These are phyloP conservation scores for Orgyia antiqua DNA, from an alignment of 2,888 invertebrate genomes.

Conservation along the genomic window DNA sequence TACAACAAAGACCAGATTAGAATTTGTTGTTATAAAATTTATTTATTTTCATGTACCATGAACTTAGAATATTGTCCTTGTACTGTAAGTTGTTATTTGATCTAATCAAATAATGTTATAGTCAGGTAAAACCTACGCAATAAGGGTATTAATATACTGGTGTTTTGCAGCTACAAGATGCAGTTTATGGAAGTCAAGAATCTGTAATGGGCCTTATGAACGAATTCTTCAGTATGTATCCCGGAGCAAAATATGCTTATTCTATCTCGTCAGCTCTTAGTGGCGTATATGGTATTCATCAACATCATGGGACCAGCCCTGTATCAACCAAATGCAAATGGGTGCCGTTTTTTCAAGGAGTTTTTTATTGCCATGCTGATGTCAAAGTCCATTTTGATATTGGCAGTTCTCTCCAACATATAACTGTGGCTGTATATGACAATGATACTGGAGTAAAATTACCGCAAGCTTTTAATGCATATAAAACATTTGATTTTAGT, in stretches of 20 bases:
- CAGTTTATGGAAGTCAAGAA: constrained; percentile 53
- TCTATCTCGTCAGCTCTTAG: constrained; percentile 56
- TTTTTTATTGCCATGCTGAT: constrained; percentile 51
- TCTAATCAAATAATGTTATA: too few relatives aligned
- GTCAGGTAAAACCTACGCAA: too few relatives aligned
- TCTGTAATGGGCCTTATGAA: constrained; percentile 55
- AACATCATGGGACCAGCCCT: constrained; percentile 35
- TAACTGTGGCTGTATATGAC: constrained; percentile 47
- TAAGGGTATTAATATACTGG: too few relatives aligned
- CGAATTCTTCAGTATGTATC: constrained; percentile 57
- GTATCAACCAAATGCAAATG: constrained; percentile 50
- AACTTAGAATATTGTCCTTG: too few relatives aligned
- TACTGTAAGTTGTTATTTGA: too few relatives aligned
- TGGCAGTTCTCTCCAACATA: constrained; percentile 38
- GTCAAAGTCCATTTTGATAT: constrained; percentile 62
- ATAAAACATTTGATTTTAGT: constrained; percentile 49
- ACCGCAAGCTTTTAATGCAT: constrained; percentile 49
- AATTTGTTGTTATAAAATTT: too few relatives aligned
- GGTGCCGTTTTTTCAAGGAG: constrained; percentile 63
- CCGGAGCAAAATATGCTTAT: constrained; percentile 50
- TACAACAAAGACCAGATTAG: too few relatives aligned
- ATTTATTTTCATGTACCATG: too few relatives aligned
- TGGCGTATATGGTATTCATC: constrained; percentile 45
- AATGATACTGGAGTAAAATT: constrained; percentile 50
- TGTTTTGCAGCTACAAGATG: constrained; percentile 52